These are phyloP conservation scores for Drosophila kokeensis DNA, from an alignment of 2,888 invertebrate species.

Conservation along the genomic window DNA sequence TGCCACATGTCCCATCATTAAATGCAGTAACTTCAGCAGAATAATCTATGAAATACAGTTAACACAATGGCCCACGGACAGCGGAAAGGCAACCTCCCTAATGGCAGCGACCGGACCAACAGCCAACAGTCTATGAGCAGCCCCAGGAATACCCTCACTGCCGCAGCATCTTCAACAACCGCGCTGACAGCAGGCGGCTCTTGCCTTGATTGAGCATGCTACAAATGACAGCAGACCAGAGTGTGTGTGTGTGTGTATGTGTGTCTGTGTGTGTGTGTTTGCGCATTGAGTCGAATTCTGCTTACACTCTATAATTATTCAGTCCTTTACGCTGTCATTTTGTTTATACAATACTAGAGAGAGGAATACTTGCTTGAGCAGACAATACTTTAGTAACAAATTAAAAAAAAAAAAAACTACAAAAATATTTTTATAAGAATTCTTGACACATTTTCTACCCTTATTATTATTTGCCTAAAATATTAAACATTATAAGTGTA, in stretches of 20 bases:
- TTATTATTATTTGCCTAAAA: not conserved
- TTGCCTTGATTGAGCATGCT: conserved; percentile 24
- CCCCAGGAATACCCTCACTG: conserved; percentile 8
- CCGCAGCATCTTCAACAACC: conserved; percentile 3
- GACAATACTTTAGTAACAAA: not conserved
- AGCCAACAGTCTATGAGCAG: not conserved
- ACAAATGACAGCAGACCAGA: conserved; percentile 15
- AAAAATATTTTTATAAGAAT: not conserved
- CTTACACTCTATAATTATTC: conserved; percentile 12
- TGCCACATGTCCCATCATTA: conserved; percentile 42
- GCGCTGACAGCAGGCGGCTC: conserved; percentile 26
- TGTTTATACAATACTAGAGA: conserved; percentile 3
- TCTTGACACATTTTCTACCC: not conserved
- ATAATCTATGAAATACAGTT: not conserved
- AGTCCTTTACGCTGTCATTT: conserved; percentile 30
- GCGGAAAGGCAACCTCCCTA: conserved; percentile 17
- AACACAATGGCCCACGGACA: not conserved
- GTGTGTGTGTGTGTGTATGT: not conserved
- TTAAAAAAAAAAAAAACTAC: not conserved
- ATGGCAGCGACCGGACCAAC: conserved; percentile 18
- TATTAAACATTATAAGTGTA: not conserved
- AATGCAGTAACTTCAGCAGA: conserved; percentile 22
- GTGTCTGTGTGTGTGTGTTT: not conserved
- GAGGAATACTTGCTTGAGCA: not conserved
- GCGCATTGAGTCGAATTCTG: conserved; percentile 9